phyloP scores from a whole-genome alignment of 2,888 invertebrate genomes.

The Diaperis boleti region DNA sequence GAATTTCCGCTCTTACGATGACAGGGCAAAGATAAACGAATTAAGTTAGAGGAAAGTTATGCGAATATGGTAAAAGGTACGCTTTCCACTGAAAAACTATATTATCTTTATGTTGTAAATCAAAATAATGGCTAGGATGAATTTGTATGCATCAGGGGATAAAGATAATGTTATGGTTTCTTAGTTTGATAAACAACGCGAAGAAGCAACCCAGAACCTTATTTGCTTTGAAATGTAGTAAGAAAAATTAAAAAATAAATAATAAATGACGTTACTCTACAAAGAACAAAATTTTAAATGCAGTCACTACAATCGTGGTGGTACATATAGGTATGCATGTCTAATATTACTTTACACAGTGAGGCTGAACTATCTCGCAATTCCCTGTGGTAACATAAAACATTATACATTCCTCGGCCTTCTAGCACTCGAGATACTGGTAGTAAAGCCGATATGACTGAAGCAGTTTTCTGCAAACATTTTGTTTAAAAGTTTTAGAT shows the following conservation, averaged over 20 bases:
- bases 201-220: constrained; percentile 16
- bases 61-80: constrained; percentile 42
- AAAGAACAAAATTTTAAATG: too few relatives aligned
- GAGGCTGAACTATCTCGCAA: constrained; percentile 24
- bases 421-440: constrained; percentile 11
- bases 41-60: constrained; percentile 41
- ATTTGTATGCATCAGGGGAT: constrained; percentile 42
- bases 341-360: constrained; percentile 19
- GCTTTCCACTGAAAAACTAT: constrained; percentile 44
- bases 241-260: constrained; percentile 39
- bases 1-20: constrained; percentile 40
- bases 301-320: too few relatives aligned
- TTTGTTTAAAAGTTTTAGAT: constrained; percentile 7
- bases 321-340: too few relatives aligned
- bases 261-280: too few relatives aligned
- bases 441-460: not conserved
- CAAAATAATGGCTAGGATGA: constrained; percentile 41
- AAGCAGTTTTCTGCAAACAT: not conserved
- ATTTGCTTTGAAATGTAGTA: constrained; percentile 9
- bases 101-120: constrained; percentile 45
- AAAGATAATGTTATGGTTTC: constrained; percentile 37
- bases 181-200: constrained; percentile 36
- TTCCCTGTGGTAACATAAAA: constrained; percentile 36
- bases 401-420: constrained; percentile 3
- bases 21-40: constrained; percentile 42